Base-by-base conservation (phyloP, 2,797 vertebrate genomes). In the Dermochelys coriacea region DNA sequence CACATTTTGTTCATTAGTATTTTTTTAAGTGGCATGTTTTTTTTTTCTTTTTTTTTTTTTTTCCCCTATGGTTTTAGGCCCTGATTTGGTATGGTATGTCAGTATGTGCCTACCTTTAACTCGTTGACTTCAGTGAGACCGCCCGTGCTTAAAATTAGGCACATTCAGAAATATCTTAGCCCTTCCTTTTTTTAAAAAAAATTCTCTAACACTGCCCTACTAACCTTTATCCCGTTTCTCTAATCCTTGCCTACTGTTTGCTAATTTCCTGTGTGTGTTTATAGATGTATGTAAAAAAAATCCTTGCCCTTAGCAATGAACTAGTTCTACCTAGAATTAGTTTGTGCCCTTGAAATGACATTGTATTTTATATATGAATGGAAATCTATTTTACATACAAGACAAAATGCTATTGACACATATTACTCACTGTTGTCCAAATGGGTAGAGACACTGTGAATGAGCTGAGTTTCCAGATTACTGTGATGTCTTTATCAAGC, bases 1-100 rank as follows among this genome's bases (percentile, higher is more conserved):
- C 75, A 82, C 37, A 82, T 91, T 93, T 37, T 84, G 45, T 94
- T 91, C 94, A 80, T 78, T 86, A 41, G 34, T 47, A 61, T 31
- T 61, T 68, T 54, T 68, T 74, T 25, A 74, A 41, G 37, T 71
- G 71, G n/a, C 64, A 37, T 59, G 8, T 2, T 0, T 27, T 74
- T 57, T 6, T 18, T 0, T 27, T 74, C 52, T 6, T 18, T 34
- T 0, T 27, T 74, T 52, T 6, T 18, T 34, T 68, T 37, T 16
- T 68, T 0, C 23, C 81, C 41, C 16, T 11, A n/a, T 37, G 37
- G 1, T 68, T 71, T 41, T 71, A 37, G 19, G 9, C n/a, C 37
- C 34, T 23, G 37, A 37, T 41, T 37, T 10, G 23, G 37, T 71
- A 41, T 41, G 64, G n/a, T 25, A 37, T 80, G 78, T 1, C 0